Evolutionary conservation across 2,888 invertebrate species (phyloP), one percentile per base, ranked within the genome.

Genomic region (Beris chalybata): DNA sequence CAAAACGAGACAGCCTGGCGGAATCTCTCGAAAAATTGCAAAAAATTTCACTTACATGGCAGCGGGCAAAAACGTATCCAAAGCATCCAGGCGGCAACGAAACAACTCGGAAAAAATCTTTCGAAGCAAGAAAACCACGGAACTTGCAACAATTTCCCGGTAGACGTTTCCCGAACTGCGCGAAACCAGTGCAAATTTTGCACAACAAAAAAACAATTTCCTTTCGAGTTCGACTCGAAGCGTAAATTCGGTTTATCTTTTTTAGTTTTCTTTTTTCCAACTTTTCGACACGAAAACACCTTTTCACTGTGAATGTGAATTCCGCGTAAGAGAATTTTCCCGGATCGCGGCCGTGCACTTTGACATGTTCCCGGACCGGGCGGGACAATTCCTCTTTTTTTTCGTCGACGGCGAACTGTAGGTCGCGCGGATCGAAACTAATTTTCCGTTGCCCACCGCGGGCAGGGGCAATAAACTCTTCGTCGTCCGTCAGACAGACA

Each of bases 401-500:
- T 54, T 31, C 22, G n/a, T 12, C 6, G 55, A 32, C 12, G 50
- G 22, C 38, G 50, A 32, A 31, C 30, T 50, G 61, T 38, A 30
- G 32, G 31, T 32, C 43, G 22, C 31, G 13, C 50, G 22, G 44
- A 32, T 50, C 38, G 38, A 52, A 38, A 38, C 38, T 38, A 29
- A 15, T 55, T 30, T n/a, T n/a, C 5, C 47, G 45, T 29, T 22
- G 29, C 58, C 13, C 58, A 59, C 45, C 47, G 61, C 43, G 53
- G 54, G 50, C 59, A 61, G 61, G 55, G 54, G 61, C 59, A 55
- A 54, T 48, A 50, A 54, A 48, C 48, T 48, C 38, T 30, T 12
- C 4, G 30, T 44, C 44, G 13, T 32, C 52, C 57, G 30, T 55
- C 32, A 22, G 67, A 43, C 52, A 67, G 63, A 67, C 63, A 67